These are phyloP conservation scores for Gila orcuttii DNA, from an alignment of 2,113 vertebrate species.

Conservation along the genomic window DNA sequence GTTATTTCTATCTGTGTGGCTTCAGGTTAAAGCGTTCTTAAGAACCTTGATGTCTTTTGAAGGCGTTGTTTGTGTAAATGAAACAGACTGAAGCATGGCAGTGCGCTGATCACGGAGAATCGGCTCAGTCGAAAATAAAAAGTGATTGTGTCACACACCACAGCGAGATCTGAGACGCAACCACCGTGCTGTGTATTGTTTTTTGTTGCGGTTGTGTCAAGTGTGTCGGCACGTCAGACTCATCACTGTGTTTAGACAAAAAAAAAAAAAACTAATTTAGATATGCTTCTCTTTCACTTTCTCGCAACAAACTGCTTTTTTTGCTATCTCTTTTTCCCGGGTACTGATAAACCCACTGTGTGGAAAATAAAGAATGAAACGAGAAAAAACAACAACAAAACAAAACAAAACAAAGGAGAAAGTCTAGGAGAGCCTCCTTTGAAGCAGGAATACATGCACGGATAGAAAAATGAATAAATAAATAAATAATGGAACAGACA, in stretches of 20 bases:
- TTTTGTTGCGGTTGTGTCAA: slow-evolving; percentile 60
- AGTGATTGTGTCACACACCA: slow-evolving; percentile 24
- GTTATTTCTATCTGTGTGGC: slow-evolving; percentile 57
- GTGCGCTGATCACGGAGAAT: slow-evolving; percentile 39
- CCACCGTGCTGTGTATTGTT: slow-evolving; percentile 49
- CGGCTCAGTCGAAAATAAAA: slow-evolving; percentile 22
- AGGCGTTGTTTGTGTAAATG: slow-evolving; percentile 65
- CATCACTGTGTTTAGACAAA: slow-evolving; percentile 57
- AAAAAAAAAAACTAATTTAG: slow-evolving; percentile 56
- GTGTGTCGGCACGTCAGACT: slow-evolving; percentile 64
- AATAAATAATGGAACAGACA: slow-evolving; percentile 20
- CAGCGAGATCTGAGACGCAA: slow-evolving; percentile 26
- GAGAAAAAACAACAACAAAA: background rate
- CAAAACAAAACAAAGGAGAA: background rate
- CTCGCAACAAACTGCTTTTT: slow-evolving; percentile 14
- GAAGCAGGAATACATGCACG: slow-evolving; percentile 23
- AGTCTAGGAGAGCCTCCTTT: slow-evolving; percentile 40
- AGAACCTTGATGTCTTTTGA: slow-evolving; percentile 54
- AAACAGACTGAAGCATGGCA: slow-evolving; percentile 63
- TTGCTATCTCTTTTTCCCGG: background rate
- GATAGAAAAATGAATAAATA: slow-evolving; percentile 42
- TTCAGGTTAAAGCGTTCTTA: slow-evolving; percentile 54
- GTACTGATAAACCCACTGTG: slow-evolving; percentile 32
- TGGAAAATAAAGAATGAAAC: background rate
- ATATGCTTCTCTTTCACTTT: slow-evolving; percentile 51